These are phyloP conservation scores for Tadarida brasiliensis DNA, from an alignment of 2,797 vertebrate genomes.

Conservation along the genomic window DNA sequence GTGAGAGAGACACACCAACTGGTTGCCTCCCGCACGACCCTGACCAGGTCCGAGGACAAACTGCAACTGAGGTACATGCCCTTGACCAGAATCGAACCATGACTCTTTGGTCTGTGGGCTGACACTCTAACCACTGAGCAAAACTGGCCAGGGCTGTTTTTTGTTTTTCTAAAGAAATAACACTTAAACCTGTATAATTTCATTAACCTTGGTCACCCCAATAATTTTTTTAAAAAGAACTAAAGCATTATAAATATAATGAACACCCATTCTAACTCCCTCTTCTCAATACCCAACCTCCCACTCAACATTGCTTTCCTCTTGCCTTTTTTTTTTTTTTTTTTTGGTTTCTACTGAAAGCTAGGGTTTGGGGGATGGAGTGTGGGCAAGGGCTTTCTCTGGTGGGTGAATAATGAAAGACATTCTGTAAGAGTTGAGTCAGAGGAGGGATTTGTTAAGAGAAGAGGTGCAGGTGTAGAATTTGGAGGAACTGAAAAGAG, in stretches of 20 bases:
- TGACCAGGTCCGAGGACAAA: no score
- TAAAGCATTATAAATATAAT: neutral
- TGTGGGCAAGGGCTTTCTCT: neutral
- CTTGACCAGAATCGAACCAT: no score
- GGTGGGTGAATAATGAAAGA: neutral
- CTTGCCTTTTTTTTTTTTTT: neutral
- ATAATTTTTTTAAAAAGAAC: neutral
- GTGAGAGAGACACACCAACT: no score
- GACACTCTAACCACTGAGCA: no score
- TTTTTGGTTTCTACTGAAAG: neutral
- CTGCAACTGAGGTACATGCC: no score
- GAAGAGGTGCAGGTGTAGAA: slow-evolving; percentile 56
- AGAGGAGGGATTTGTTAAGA: slow-evolving; percentile 4
- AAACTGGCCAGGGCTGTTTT: no score
- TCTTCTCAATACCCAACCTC: neutral
- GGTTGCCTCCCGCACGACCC: no score
- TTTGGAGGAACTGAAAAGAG: slow-evolving; percentile 59
- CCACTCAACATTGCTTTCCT: neutral
- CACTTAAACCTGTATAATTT: neutral
- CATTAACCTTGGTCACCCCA: neutral
- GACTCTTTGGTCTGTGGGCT: no score
- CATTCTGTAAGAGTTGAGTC: neutral
- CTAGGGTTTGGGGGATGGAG: neutral
- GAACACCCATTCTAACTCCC: neutral
- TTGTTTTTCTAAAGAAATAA: neutral